Evolutionary conservation across 1,140 invertebrate species (phyloP).

Genomic region (Drosophila pseudoananassae): DNA sequence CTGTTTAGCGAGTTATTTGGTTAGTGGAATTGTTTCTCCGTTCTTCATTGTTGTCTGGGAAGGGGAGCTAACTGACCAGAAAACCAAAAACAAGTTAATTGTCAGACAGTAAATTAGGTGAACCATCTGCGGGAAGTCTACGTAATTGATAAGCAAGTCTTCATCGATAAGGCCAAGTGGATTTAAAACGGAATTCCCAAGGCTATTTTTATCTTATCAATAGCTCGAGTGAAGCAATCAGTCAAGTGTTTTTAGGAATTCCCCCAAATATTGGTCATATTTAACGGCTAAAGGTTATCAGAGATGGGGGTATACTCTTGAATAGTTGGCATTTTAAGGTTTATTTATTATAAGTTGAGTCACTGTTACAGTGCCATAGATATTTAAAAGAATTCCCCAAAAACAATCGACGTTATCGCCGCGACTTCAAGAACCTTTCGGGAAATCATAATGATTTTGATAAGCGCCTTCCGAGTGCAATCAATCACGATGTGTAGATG

Average conservation of each 20-base stretch:
- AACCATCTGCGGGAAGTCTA: constrained; percentile 14
- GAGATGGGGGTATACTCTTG: no score
- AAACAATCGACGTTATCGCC: background rate
- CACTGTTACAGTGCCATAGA: background rate
- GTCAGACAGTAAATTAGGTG: constrained; percentile 32
- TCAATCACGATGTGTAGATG: constrained; percentile 32
- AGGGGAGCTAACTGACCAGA: background rate
- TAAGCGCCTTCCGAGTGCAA: constrained; percentile 33
- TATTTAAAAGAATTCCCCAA: background rate
- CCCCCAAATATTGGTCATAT: constrained; percentile 26
- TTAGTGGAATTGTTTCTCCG: constrained; percentile 52
- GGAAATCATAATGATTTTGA: constrained; percentile 34
- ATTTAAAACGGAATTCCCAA: constrained; percentile 35
- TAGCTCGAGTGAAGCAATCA: constrained; percentile 8
- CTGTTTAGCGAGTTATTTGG: constrained; percentile 65
- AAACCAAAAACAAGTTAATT: constrained; percentile 35
- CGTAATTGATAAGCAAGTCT: constrained; percentile 26
- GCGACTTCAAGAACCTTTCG: constrained; percentile 28
- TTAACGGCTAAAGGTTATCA: background rate
- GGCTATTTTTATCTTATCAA: constrained; percentile 20
- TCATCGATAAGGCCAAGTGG: background rate
- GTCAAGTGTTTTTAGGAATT: constrained; percentile 29
- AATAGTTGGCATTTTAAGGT: background rate
- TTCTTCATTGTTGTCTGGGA: background rate
- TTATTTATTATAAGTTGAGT: constrained; percentile 1